Percentiles rank a stretch among this genome's conserved stretches.
These are phyloP conservation scores for Capra hircus DNA, from an alignment of 2,113 vertebrate species.

Conservation along the genomic window DNA sequence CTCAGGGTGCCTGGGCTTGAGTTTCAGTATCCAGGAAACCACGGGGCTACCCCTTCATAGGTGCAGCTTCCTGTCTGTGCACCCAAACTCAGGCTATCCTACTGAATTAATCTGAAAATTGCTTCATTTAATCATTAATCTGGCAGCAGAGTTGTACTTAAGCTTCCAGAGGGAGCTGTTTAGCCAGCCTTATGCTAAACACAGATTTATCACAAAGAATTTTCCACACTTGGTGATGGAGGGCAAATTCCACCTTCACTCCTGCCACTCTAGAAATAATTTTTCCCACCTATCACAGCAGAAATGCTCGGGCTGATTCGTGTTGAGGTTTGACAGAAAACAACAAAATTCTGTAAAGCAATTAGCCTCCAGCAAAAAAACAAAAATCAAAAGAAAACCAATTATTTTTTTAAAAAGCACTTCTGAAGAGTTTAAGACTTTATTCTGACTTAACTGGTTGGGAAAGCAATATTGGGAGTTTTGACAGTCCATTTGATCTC, in stretches of 20 bases:
- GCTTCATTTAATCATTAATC: neutral
- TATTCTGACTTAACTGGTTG: neutral
- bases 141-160: neutral
- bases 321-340: neutral
- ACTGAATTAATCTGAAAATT: neutral
- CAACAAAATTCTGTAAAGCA: neutral
- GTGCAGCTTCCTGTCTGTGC: neutral
- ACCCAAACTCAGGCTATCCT: neutral
- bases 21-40: neutral
- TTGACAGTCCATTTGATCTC: conserved; percentile 4
- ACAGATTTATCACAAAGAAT: neutral
- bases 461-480: neutral
- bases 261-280: neutral
- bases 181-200: neutral
- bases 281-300: neutral
- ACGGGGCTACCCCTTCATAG: neutral
- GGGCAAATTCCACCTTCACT: neutral
- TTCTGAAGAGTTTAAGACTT: neutral
- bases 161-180: neutral
- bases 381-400: neutral
- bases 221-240: neutral
- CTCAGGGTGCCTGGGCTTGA: neutral
- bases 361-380: neutral
- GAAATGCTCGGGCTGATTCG: neutral
- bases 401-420: neutral